Base-by-base conservation (phyloP, 2,797 vertebrate genomes). In the Rhinatrema bivittatum region DNA sequence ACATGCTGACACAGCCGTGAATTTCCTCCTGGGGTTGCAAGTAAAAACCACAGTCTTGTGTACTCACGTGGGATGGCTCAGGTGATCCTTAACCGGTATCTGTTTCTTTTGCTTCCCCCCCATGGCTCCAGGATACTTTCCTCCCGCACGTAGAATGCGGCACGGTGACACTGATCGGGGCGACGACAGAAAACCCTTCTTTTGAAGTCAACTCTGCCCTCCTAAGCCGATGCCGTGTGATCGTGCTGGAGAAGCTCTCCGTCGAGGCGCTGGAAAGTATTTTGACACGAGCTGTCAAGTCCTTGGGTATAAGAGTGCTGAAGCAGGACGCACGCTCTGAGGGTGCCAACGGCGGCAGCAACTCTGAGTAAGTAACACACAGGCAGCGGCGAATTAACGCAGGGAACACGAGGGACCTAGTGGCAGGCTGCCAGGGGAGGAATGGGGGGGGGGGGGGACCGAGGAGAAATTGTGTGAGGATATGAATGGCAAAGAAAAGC, bases 121-220 rank as follows among this genome's bases (percentile, higher is more conserved):
- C 90, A 91, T 92, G 39, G n/a, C n/a, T 11, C 67, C 62, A 99
- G 93, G 94, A 98, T 71, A 98, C 93, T 32, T 98, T 98, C 56
- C 90, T 99, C 57, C 96, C 96, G 65, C 94, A 99, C 59, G 92
- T 99, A 18, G 95, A 99, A 60, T 88, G 91, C 12, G 95, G 95
- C 38, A 94, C 91, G 0, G 85, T 71, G 15, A 98, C 96, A 28
- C 83, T 99, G 58, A 83, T 63, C 20, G 95, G 96, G 25, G 95
- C 95, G 0, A 99, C 95, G 57, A 98, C 95, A 0, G 94, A 98
- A 70, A 98, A 97, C 62, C 95, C 95, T 20, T 99, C 96, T 41
- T 98, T 98, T 73, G 93, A 98, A 78, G 91, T 99, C 50, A 98
- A 96, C 1, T 78, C 87, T 0, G 96, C 95, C 14, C 79, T 98